phyloP scores from a whole-genome alignment of 1,140 invertebrate genomes.

The Cydia pomonella region DNA sequence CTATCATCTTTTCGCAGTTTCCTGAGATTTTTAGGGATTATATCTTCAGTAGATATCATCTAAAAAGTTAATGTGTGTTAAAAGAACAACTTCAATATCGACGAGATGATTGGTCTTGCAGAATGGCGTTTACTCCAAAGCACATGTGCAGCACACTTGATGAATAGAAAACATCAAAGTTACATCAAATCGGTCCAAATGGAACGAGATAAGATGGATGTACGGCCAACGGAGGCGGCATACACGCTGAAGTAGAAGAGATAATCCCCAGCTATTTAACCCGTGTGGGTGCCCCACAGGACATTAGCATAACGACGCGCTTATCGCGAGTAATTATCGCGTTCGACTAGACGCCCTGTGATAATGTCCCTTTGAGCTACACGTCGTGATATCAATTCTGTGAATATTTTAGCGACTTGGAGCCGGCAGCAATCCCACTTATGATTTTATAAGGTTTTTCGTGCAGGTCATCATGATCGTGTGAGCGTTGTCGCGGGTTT shows the following conservation, averaged over 20 bases:
- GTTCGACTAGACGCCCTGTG: constrained; percentile 28
- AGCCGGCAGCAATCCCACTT: background rate
- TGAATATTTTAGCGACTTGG: background rate
- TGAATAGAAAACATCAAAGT: background rate
- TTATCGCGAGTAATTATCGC: constrained; percentile 32
- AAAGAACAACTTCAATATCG: too few relatives aligned
- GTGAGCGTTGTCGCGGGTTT: too few relatives aligned
- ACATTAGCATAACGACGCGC: constrained; percentile 24
- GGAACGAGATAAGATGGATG: background rate
- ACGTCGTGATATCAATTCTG: constrained; percentile 24
- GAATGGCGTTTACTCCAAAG: background rate
- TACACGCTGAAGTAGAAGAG: constrained; percentile 6
- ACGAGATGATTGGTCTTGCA: too few relatives aligned
- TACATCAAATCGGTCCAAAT: background rate
- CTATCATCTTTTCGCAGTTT: too few relatives aligned
- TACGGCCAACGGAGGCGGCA: background rate
- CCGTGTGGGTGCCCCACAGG: constrained; percentile 20
- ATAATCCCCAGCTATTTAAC: constrained; percentile 8
- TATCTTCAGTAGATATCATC: too few relatives aligned
- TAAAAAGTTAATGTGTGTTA: too few relatives aligned
- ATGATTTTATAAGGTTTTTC: background rate
- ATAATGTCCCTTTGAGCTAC: constrained; percentile 29
- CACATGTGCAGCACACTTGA: background rate
- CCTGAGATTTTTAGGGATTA: too few relatives aligned
- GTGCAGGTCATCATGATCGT: too few relatives aligned